A percentile compares a stretch with the other conserved stretches of the same genome.
phyloP scores from a whole-genome alignment of 2,888 invertebrate species.

The Muscina levida region DNA sequence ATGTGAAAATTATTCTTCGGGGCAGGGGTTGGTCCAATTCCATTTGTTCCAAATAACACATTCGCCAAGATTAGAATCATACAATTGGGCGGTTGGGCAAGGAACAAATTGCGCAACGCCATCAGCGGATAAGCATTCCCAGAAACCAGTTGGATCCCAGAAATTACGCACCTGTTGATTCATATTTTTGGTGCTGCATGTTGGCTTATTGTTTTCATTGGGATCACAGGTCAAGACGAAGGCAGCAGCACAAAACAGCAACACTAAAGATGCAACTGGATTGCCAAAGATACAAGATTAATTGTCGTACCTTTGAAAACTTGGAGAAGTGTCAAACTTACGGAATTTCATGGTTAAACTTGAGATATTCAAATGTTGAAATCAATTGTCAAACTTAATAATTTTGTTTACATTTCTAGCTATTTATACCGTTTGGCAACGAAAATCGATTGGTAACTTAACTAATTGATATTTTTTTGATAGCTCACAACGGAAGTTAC shows the following conservation, averaged over 20 bases:
- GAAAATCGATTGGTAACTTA: too few relatives aligned
- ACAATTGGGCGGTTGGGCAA: constrained; percentile 47
- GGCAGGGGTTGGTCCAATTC: constrained; percentile 57
- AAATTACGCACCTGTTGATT: constrained; percentile 56
- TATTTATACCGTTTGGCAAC: not conserved
- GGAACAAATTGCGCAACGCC: constrained; percentile 38
- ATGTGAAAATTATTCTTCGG: constrained; percentile 11
- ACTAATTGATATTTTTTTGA: too few relatives aligned
- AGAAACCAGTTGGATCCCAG: constrained; percentile 65
- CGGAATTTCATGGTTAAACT: constrained; percentile 24
- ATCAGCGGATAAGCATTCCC: constrained; percentile 47
- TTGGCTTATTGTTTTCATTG: constrained; percentile 53
- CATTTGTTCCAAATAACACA: constrained; percentile 55
- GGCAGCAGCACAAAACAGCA: constrained; percentile 29
- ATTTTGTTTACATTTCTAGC: not conserved
- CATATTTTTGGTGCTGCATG: constrained; percentile 43
- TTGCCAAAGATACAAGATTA: constrained; percentile 2
- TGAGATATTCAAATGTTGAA: not conserved
- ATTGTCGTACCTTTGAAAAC: not conserved
- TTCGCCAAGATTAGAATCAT: constrained; percentile 8
- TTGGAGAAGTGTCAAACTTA: too few relatives aligned
- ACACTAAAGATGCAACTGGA: constrained; percentile 36
- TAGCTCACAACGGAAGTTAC: too few relatives aligned
- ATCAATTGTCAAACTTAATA: not conserved
- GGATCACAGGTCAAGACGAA: constrained; percentile 56